Conservation (phyloP, 2,797 vertebrate genomes). For the Anguilla pacifica region DNA sequence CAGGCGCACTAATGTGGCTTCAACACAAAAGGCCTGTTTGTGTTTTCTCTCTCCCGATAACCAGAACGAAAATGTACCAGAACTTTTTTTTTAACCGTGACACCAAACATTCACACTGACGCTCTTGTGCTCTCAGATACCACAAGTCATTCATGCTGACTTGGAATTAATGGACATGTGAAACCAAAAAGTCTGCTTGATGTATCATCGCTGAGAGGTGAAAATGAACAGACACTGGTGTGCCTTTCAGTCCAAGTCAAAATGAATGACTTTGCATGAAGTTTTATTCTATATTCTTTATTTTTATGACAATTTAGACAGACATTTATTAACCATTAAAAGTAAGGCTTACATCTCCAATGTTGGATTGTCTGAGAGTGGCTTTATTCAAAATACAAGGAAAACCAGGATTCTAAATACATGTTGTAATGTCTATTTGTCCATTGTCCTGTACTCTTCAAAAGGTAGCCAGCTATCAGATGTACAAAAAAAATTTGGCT, state of each 20-base stretch:
- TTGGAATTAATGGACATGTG: neutral
- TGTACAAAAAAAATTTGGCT: neutral
- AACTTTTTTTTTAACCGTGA: neutral
- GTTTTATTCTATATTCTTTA: neutral
- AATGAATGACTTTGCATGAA: neutral
- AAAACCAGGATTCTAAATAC: neutral
- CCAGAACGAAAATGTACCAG: neutral
- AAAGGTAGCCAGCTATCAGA: too few species aligned
- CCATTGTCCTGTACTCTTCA: neutral
- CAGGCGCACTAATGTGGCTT: constrained; percentile 25
- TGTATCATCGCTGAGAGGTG: neutral
- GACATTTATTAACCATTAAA: neutral
- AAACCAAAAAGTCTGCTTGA: neutral
- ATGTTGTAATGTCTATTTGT: neutral
- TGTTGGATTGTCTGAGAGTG: neutral
- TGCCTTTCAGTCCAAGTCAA: neutral
- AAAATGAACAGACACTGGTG: neutral
- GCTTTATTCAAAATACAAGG: neutral
- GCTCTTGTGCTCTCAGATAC: neutral
- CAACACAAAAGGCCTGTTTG: neutral
- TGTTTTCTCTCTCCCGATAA: neutral
- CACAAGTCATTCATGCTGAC: neutral
- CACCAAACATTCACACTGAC: neutral
- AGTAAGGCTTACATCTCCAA: neutral
- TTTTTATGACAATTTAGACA: neutral